Base-by-base conservation (phyloP, 2,797 vertebrate genomes). In the Steatocranus sp. region DNA sequence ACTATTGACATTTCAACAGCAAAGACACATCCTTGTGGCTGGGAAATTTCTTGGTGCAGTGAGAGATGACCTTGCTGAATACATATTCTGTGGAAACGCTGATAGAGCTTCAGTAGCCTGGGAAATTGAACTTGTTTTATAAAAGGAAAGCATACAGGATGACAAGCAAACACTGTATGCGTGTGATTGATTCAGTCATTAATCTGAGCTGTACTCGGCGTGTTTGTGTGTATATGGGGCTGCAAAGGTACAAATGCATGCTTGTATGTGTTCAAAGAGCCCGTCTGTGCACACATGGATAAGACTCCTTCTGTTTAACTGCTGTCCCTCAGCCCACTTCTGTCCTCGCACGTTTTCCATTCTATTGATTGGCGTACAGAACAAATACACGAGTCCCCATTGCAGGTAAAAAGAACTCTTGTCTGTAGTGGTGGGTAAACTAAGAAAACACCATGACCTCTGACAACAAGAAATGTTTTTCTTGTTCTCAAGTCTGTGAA, bases 201-300 rank as follows among this genome's bases (percentile, higher is more conserved):
- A 88, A 93, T 91, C 89, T 83, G 86, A 79, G 82, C 70, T 66
- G 66, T 36, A 18, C 43, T 7, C 2, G 17, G 2, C 23, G 20
- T 53, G 81, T 80, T 58, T 54, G 51, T 20, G 70, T 46, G 77
- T 58, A 17, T 30, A 30, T 8, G 68, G 41, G 53, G 7, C 20
- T 74, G 43, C 23, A 38, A 17, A 54, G 76, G 68, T 79, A 70
- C 41, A 66, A 58, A 76, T 38, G 50, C 70, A 18, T 12, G 86
- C 46, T 23, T 84, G 73, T 86, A 84, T 82, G 87, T 90, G 88
- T 91, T 89, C 88, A 83, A 80, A 83, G 76, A 80, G 84, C 61
- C 46, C 8, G 36, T 76, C 93, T 93, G 90, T 90, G 85, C 94
- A 94, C 90, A 94, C 88, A 92, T 18, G 92, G 92, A 93, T 94